Conservation (phyloP, 2,888 invertebrate genomes). For the Eledona agricola region DNA sequence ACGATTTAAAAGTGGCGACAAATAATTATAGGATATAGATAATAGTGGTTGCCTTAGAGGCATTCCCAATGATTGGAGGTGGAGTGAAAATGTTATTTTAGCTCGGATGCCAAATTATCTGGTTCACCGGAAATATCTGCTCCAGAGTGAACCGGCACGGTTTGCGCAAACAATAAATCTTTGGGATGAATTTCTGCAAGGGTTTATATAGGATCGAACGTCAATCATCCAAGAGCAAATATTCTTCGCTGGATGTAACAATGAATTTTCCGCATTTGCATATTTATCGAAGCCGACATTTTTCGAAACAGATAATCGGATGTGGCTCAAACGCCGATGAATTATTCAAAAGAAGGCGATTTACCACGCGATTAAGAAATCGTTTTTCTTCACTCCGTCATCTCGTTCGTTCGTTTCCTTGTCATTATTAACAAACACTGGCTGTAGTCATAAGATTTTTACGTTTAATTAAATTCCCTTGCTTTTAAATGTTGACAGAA, state of each 20-base stretch:
- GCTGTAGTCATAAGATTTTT: slow-evolving; percentile 16
- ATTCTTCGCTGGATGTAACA: slow-evolving; percentile 25
- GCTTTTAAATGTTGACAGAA: slow-evolving; percentile 8
- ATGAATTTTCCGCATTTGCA: slow-evolving; percentile 26
- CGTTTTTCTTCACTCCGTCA: slow-evolving; percentile 8
- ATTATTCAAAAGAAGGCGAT: slow-evolving; percentile 26
- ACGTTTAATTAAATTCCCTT: slow-evolving; percentile 22
- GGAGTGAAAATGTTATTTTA: slow-evolving; percentile 13
- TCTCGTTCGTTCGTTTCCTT: neutral
- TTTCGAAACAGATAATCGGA: slow-evolving; percentile 32
- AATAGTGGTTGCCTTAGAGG: slow-evolving; percentile 20
- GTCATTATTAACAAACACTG: slow-evolving; percentile 15
- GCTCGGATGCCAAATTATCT: slow-evolving; percentile 20
- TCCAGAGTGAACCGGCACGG: slow-evolving; percentile 8
- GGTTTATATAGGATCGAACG: slow-evolving; percentile 11
- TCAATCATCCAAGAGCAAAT: slow-evolving; percentile 23
- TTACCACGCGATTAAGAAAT: slow-evolving; percentile 27
- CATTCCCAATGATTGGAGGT: slow-evolving; percentile 19
- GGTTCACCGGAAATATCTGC: slow-evolving; percentile 27
- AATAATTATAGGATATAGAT: slow-evolving; percentile 28
- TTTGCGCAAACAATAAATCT: slow-evolving; percentile 22
- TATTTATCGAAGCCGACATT: slow-evolving; percentile 29
- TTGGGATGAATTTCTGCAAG: slow-evolving; percentile 13
- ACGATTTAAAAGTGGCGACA: slow-evolving; percentile 4
- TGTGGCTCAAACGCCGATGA: slow-evolving; percentile 28